Base-by-base conservation (phyloP, 1,140 invertebrate species). In the Drusus annulatus region DNA sequence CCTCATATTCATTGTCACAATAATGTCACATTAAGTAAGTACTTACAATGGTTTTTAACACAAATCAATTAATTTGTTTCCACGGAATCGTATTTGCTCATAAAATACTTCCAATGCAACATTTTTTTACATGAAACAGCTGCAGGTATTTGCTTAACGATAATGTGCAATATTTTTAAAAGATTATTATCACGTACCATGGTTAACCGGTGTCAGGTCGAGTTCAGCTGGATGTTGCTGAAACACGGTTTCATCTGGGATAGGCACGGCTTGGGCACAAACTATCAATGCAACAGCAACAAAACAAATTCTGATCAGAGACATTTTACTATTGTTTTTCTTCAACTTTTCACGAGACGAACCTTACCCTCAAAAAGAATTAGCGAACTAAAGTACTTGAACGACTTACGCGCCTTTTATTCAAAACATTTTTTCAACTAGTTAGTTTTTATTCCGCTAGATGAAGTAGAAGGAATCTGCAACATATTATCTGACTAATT, bases 191-290 rank as follows among this genome's bases (percentile, higher is more conserved):
- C 23, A 23, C 56, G 1, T 60, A 60, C 56, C 56, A 21, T 60
- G 36, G 36, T 45, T 60, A 23, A 23, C 16, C 23, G 63, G 63
- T 36, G 25, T 17, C 17, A 68, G 23, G 15, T 71, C 50, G 10
- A 71, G 17, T 52, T 54, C 50, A 52, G 45, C 51, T 21, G 45
- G 75, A 3, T 51, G 19, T 13, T 62, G 54, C 6, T 51, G 45
- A 10, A 77, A 23, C 31, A 68, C 76, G 17, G 60, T 62, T 7
- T 50, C 28, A 31, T 81, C 76, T 51, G 80, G 75, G 16, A 81
- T 54, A 25, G 80, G 80, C 7, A 71, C 58, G 62, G 54, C 21
- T 62, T 81, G 51, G 10, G 74, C 76, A 56, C 65, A 78, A 16
- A 54, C 58, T 6, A 71, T 19, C 5, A 81, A 77, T 54, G 60